Percentiles rank a stretch among this genome's conserved stretches.
Conservation (phyloP, 2,797 vertebrate genomes). For the Fistularia commersonii region DNA sequence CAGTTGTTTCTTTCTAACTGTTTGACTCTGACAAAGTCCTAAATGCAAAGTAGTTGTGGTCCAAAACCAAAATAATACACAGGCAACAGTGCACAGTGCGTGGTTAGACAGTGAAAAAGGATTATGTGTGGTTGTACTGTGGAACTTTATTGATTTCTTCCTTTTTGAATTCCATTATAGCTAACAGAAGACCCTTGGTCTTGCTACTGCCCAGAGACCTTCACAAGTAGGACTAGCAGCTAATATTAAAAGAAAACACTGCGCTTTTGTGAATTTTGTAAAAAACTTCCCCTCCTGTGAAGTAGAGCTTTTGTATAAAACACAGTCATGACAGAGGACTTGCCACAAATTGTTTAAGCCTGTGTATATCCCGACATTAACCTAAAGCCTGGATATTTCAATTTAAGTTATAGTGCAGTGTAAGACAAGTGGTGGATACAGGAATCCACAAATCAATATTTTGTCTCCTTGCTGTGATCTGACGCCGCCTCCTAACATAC, state of each 20-base stretch:
- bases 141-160: constrained; percentile 59
- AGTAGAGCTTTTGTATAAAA: neutral
- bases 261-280: neutral
- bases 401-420: constrained; percentile 10
- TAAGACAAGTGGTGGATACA: constrained; percentile 12
- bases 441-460: no score
- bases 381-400: no score
- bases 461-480: no score
- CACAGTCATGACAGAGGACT: no score
- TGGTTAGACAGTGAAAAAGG: constrained; percentile 31
- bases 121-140: constrained; percentile 41
- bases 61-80: constrained; percentile 44
- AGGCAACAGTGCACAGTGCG: constrained; percentile 10
- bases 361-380: no score
- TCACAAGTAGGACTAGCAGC: constrained; percentile 20
- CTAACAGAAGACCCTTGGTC: constrained; percentile 18
- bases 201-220: constrained; percentile 21
- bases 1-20: constrained; percentile 30
- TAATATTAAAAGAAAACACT: constrained; percentile 3
- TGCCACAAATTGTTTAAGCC: no score
- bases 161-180: constrained; percentile 41
- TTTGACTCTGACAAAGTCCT: constrained; percentile 33
- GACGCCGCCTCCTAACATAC: no score
- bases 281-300: constrained; percentile 3
- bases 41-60: constrained; percentile 49